phyloP scores from a whole-genome alignment of 2,113 vertebrate genomes.

The Parus major region DNA sequence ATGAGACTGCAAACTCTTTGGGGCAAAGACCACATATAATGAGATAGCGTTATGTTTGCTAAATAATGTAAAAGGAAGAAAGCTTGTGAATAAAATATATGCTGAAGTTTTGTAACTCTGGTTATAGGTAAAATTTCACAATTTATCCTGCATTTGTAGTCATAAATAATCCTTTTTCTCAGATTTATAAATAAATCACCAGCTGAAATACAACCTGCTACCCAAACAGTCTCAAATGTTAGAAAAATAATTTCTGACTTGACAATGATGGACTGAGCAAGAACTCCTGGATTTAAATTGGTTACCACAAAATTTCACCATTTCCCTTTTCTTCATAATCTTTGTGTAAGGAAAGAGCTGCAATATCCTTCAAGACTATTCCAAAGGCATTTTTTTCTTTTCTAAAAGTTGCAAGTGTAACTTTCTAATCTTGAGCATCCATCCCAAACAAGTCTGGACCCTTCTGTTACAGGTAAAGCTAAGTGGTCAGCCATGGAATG shows the following conservation, averaged over 20 bases:
- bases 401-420: neutral
- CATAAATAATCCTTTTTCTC: neutral
- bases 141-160: neutral
- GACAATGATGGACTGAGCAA: neutral
- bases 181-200: conserved; percentile 29
- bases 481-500: neutral
- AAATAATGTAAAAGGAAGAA: conserved; percentile 25
- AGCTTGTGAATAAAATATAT: conserved; percentile 8
- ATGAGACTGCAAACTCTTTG: neutral
- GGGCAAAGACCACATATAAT: conserved; percentile 3
- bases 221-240: neutral
- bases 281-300: neutral
- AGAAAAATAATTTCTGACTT: conserved; percentile 16
- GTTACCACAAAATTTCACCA: neutral
- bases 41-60: conserved; percentile 2
- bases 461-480: neutral
- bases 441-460: neutral
- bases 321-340: neutral
- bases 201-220: neutral
- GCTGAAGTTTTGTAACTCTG: neutral
- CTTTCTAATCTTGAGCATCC: neutral
- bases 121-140: neutral
- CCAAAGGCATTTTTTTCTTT: neutral
- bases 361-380: neutral
- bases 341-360: neutral